phyloP scores from a whole-genome alignment of 2,797 vertebrate species.

The Myioborus melanocephalus region DNA sequence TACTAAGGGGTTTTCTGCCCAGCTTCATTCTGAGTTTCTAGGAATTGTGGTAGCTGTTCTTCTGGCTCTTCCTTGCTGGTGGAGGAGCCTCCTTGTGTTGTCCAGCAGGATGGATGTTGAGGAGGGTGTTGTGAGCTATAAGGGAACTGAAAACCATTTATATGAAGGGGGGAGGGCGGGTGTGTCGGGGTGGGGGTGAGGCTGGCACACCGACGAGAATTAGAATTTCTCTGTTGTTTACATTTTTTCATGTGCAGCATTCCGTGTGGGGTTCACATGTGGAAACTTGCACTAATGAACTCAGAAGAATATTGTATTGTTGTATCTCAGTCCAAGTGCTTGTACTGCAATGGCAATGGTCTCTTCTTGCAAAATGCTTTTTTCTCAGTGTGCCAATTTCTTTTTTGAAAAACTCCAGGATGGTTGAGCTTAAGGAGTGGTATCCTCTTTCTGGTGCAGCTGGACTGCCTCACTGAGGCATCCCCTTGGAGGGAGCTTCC shows the following conservation, averaged over 20 bases:
- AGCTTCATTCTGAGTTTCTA: slow-evolving; percentile 27
- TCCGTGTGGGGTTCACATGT: slow-evolving; percentile 28
- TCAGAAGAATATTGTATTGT: slow-evolving; percentile 72
- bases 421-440: slow-evolving; percentile 70
- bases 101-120: slow-evolving; percentile 9
- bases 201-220: slow-evolving; percentile 44
- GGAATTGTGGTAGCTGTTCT: not conserved
- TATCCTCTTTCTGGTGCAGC: slow-evolving; percentile 62
- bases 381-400: slow-evolving; percentile 72
- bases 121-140: slow-evolving; percentile 12
- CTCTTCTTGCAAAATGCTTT: slow-evolving; percentile 73
- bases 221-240: slow-evolving; percentile 70
- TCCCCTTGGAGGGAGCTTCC: not conserved
- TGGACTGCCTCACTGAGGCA: not conserved
- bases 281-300: slow-evolving; percentile 71
- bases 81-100: not conserved
- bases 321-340: slow-evolving; percentile 67
- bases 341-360: slow-evolving; percentile 69
- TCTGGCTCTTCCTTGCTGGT: slow-evolving; percentile 45
- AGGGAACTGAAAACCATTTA: not conserved
- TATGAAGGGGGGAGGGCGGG: slow-evolving; percentile 27
- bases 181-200: not conserved
- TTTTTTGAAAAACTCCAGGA: slow-evolving; percentile 70
- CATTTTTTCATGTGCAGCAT: slow-evolving; percentile 72
- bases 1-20: not conserved